These are phyloP conservation scores for Morpho helenor DNA, from an alignment of 2,888 invertebrate species.

Conservation along the genomic window DNA sequence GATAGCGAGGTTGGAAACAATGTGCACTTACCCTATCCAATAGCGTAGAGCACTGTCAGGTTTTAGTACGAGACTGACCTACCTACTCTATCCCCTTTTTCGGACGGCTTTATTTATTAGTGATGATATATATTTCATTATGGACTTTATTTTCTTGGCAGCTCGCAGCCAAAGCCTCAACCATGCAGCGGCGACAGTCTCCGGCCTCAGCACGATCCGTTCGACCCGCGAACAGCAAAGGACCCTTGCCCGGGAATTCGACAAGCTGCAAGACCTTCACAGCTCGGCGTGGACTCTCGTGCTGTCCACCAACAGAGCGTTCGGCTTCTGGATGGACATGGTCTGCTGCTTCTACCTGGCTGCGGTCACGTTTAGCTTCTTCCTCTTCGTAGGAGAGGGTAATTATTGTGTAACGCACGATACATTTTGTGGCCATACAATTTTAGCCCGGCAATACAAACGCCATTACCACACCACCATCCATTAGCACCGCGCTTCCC, in stretches of 20 bases:
- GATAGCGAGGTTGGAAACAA: too few relatives aligned
- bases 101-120: too few relatives aligned
- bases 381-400: conserved; percentile 69
- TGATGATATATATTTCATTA: neutral
- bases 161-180: conserved; percentile 92
- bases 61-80: too few relatives aligned
- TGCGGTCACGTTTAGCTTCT: conserved; percentile 83
- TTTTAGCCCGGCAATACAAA: too few relatives aligned
- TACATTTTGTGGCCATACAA: too few relatives aligned
- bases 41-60: too few relatives aligned
- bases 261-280: conserved; percentile 80
- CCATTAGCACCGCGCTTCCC: neutral
- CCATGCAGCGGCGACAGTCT: conserved; percentile 88
- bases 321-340: conserved; percentile 79
- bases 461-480: too few relatives aligned
- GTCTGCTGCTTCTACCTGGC: conserved; percentile 76
- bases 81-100: too few relatives aligned
- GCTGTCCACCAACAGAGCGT: conserved; percentile 59
- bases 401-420: conserved; percentile 24
- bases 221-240: conserved; percentile 84
- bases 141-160: conserved; percentile 38
- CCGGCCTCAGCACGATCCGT: conserved; percentile 90
- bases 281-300: conserved; percentile 81
- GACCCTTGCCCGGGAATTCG: conserved; percentile 84
- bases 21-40: too few relatives aligned